Evolutionary conservation across 2,888 invertebrate genomes (phyloP).

Genomic region (Amiota minor): DNA sequence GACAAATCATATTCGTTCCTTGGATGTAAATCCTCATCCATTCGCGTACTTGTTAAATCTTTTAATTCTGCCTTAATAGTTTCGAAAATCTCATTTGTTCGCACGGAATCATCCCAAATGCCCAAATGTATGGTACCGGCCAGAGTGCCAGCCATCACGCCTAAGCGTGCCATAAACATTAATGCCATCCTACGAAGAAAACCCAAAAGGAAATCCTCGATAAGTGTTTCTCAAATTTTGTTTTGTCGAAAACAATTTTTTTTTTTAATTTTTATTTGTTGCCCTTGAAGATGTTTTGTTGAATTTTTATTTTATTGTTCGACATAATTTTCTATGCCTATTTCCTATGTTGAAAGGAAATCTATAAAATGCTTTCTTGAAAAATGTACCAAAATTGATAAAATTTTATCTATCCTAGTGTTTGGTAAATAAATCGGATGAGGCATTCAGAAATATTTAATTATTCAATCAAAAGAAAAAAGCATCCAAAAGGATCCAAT

Average conservation of each 20-base stretch:
- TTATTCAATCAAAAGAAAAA: too few species aligned
- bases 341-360: too few species aligned
- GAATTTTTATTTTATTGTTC: too few species aligned
- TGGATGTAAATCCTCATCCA: not conserved
- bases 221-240: not conserved
- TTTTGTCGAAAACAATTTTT: not conserved
- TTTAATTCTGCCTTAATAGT: not conserved
- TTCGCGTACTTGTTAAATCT: not conserved
- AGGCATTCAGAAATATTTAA: too few species aligned
- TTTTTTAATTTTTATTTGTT: not conserved
- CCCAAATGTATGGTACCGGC: slow-evolving; percentile 35
- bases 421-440: too few species aligned
- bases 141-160: slow-evolving; percentile 32
- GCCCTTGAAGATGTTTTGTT: too few species aligned
- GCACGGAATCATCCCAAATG: slow-evolving; percentile 32
- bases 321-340: too few species aligned
- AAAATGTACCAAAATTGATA: too few species aligned
- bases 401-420: too few species aligned
- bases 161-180: slow-evolving; percentile 42
- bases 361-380: too few species aligned
- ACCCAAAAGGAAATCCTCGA: too few species aligned
- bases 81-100: not conserved
- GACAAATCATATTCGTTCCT: slow-evolving; percentile 23
- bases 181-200: slow-evolving; percentile 26
- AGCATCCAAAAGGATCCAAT: too few species aligned